These are phyloP conservation scores for Pipistrellus pipistrellus DNA, from an alignment of 2,797 vertebrate species.

Conservation along the genomic window DNA sequence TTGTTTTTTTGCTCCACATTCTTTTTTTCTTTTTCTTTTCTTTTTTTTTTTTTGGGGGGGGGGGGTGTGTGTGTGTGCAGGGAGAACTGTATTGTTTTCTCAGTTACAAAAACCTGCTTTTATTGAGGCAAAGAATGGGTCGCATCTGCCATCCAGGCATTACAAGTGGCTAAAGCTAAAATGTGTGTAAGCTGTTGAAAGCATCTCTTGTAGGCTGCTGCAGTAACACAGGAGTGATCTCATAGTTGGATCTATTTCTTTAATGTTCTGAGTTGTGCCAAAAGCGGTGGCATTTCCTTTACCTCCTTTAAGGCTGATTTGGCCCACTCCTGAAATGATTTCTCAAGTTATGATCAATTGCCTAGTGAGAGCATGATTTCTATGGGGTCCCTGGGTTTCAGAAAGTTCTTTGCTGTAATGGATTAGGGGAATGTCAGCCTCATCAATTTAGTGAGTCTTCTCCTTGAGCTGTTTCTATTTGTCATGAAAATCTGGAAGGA, in stretches of 20 bases:
- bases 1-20: background rate
- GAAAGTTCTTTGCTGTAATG: constrained; percentile 39
- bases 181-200: background rate
- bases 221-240: background rate
- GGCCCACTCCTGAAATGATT: constrained; percentile 22
- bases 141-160: background rate
- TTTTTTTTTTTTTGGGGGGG: background rate
- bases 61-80: too few species aligned
- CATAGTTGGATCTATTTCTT: background rate
- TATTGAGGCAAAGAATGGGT: background rate
- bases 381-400: background rate
- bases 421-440: constrained; percentile 33
- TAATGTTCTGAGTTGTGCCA: background rate
- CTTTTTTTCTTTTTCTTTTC: background rate
- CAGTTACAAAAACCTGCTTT: background rate
- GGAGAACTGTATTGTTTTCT: background rate
- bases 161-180: background rate
- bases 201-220: background rate
- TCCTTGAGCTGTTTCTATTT: constrained; percentile 50
- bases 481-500: constrained; percentile 60
- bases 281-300: constrained; percentile 18
- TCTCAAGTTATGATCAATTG: constrained; percentile 41
- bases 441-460: constrained; percentile 62
- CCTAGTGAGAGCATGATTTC: background rate
- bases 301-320: constrained; percentile 26